These are phyloP conservation scores for Cephonodes hylas DNA, from an alignment of 2,888 invertebrate species.

Conservation along the genomic window DNA sequence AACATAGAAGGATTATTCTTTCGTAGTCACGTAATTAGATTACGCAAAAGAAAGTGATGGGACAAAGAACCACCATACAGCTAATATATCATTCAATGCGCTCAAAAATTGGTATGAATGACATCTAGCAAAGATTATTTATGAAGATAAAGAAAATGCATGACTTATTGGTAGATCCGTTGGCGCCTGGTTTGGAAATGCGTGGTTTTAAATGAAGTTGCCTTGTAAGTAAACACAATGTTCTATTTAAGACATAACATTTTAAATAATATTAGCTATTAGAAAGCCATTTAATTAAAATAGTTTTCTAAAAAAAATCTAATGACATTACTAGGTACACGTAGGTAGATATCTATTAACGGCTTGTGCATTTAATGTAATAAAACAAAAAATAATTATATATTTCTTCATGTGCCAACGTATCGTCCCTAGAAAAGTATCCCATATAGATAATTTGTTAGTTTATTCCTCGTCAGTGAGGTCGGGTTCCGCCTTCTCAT, in stretches of 20 bases:
- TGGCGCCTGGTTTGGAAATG: not conserved
- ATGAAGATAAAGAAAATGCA: conserved; percentile 46
- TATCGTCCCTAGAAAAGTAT: conserved; percentile 3
- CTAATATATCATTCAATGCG: conserved; percentile 58
- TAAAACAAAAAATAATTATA: not conserved
- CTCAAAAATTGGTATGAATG: conserved; percentile 48
- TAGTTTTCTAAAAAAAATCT: too few relatives aligned
- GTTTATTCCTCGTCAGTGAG: conserved; percentile 77
- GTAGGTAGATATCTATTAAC: too few relatives aligned
- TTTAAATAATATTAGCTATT: too few relatives aligned
- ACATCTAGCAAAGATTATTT: conserved; percentile 51
- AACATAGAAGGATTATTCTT: conserved; percentile 39
- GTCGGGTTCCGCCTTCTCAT: conserved; percentile 75
- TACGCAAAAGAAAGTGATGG: conserved; percentile 61
- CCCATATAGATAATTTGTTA: conserved; percentile 10
- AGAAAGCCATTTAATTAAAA: not conserved
- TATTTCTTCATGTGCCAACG: not conserved
- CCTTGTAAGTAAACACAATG: too few relatives aligned
- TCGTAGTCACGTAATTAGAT: conserved; percentile 61
- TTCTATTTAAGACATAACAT: too few relatives aligned
- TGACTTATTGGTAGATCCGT: conserved; percentile 22
- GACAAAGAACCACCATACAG: conserved; percentile 39
- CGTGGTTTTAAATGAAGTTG: conserved; percentile 11
- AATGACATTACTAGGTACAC: not conserved
- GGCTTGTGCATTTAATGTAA: not conserved